Base-by-base conservation (phyloP, 2,113 vertebrate genomes). In the Nettapus auritus region DNA sequence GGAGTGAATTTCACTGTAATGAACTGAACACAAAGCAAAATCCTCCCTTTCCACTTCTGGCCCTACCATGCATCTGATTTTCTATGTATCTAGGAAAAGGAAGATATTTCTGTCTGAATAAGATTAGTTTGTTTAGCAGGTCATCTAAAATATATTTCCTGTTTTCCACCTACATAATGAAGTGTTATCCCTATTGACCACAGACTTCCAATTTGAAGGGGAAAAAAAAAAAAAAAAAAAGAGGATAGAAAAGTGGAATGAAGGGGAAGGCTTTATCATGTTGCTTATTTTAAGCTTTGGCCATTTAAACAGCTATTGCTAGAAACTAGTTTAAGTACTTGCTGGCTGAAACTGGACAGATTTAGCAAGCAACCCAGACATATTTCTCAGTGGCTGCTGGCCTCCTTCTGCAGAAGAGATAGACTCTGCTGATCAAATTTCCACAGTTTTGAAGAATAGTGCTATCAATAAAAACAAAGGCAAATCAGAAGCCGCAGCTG, bases 381-480 rank as follows among this genome's bases (percentile, higher is more conserved):
- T 86, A 44, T 88, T 92, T 42, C 90, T 92, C 80, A 83, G 66
- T 76, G 76, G 31, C 25, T 90, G 93, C 83, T 90, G 55, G 14
- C 46, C 36, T 88, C 57, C 36, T 63, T 40, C 62, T 50, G 17
- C 77, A 64, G 57, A 64, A 70, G 60, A 70, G 25, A 18, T 83
- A 77, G 31, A 92, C 63, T 15, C 50, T 77, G 63, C 66, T 5
- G 0, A 5, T 83, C 76, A 74, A 86, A 78, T 25, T 67, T 82
- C 68, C 36, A 50, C 80, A 34, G 31, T 66, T 86, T 67, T 63
- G 55, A 19, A 88, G 82, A 57, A 55, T 3, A 9, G 55, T 16
- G 3, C n/a, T 76, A 17, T 5, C 0, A 0, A 1, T 38, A 57
- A 68, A 50, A 50, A 57, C 0, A 2, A 52, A 69, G 17, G 59